A percentile compares a stretch with the other conserved stretches of the same genome.
Conservation (phyloP, 1,140 invertebrate species). For the Caenorhabditis remanei region DNA sequence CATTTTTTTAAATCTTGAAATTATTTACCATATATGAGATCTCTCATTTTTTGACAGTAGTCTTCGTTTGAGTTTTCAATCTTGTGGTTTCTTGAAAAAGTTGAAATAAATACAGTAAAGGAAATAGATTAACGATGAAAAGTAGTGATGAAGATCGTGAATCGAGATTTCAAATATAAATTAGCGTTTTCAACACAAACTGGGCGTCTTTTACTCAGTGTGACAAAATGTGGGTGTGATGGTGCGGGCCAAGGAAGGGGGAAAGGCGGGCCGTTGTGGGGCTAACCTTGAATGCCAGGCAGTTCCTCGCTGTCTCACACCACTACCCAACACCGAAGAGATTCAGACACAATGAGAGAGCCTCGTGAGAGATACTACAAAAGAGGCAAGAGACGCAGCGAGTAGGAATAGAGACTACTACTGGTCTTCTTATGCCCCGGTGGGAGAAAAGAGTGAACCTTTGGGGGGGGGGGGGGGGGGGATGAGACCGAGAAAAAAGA, state of each 20-base stretch:
- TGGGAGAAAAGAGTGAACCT: slow-evolving; percentile 29
- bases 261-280: slow-evolving; percentile 28
- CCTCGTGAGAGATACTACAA: background rate
- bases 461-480: slow-evolving; percentile 4
- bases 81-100: background rate
- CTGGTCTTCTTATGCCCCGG: slow-evolving; percentile 15
- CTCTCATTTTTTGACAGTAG: slow-evolving; percentile 23
- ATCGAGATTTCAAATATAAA: slow-evolving; percentile 28
- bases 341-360: slow-evolving; percentile 44
- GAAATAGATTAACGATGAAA: background rate
- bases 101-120: background rate
- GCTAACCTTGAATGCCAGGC: slow-evolving; percentile 56
- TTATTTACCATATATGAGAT: slow-evolving; percentile 17
- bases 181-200: background rate
- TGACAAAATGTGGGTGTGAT: slow-evolving; percentile 52
- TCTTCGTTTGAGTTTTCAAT: slow-evolving; percentile 18
- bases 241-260: slow-evolving; percentile 1
- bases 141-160: background rate
- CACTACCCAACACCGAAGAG: slow-evolving; percentile 36
- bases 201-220: slow-evolving; percentile 7
- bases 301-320: slow-evolving; percentile 25
- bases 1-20: background rate
- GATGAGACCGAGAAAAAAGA: slow-evolving; percentile 18
- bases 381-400: slow-evolving; percentile 35
- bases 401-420: background rate